Evolutionary conservation across 2,888 invertebrate species (phyloP).

Genomic region (Zeuzera pyrina): DNA sequence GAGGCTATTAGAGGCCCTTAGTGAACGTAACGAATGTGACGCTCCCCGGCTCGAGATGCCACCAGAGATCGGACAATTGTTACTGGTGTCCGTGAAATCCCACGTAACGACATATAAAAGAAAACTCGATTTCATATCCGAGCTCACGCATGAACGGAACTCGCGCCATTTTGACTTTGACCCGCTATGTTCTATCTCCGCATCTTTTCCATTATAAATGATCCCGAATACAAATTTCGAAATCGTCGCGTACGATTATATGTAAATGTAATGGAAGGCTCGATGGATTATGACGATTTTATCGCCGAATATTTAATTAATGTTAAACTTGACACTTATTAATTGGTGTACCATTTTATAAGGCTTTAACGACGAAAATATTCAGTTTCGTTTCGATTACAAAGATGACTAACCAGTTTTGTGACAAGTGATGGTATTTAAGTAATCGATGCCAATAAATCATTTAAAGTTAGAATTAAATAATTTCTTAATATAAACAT

Average conservation of each 20-base stretch:
- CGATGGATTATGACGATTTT: constrained; percentile 33
- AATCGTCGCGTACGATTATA: constrained; percentile 9
- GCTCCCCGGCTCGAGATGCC: constrained; percentile 38
- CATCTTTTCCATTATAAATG: constrained; percentile 13
- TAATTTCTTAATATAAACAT: constrained; percentile 3
- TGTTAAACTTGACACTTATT: constrained; percentile 60
- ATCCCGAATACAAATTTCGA: constrained; percentile 13
- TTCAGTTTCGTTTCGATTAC: constrained; percentile 30
- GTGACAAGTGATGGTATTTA: constrained; percentile 48
- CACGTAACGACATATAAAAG: constrained; percentile 33
- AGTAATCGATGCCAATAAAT: constrained; percentile 49
- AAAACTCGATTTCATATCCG: constrained; percentile 21
- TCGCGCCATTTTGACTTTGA: neutral
- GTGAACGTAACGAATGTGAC: constrained; percentile 48
- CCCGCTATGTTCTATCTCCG: constrained; percentile 1
- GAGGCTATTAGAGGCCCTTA: constrained; percentile 66
- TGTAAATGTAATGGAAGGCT: constrained; percentile 11
- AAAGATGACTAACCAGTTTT: constrained; percentile 43
- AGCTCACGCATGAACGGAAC: constrained; percentile 3
- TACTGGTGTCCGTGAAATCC: constrained; percentile 48
- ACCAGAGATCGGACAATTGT: constrained; percentile 54
- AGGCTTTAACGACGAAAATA: constrained; percentile 47
- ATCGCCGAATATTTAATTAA: constrained; percentile 48
- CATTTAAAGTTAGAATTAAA: constrained; percentile 18
- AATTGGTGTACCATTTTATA: constrained; percentile 40